These are phyloP conservation scores for Parazoanthus atlanticus DNA, from an alignment of 92 coral and sea anemone genomes.

Conservation along the genomic window DNA sequence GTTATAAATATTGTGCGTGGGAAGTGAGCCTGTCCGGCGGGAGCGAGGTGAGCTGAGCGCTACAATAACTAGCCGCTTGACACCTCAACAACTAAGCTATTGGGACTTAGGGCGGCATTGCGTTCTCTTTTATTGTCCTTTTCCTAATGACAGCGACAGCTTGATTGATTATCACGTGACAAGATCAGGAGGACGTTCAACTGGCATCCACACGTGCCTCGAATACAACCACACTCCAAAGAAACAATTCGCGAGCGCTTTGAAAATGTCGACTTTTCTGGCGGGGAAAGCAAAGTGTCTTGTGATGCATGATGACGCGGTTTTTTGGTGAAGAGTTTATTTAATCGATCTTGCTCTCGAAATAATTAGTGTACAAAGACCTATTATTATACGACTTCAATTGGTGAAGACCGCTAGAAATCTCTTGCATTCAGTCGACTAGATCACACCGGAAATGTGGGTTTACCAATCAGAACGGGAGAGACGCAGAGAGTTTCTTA, in stretches of 20 bases:
- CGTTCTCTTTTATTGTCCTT: constrained; percentile 84
- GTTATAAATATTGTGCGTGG: constrained; percentile 36
- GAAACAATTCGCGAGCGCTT: background rate
- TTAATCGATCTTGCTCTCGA: constrained; percentile 76
- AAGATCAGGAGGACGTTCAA: constrained; percentile 59
- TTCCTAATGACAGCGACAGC: constrained; percentile 98
- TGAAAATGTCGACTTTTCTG: constrained; percentile 12
- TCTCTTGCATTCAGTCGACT: constrained; percentile 44
- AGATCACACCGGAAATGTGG: constrained; percentile 64
- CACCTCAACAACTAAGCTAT: constrained; percentile 99
- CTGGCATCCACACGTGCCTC: constrained; percentile 71
- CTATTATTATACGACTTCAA: constrained; percentile 67
- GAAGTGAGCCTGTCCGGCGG: constrained; percentile 5
- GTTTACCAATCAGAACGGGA: constrained; percentile 59
- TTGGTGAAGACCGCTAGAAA: constrained; percentile 64
- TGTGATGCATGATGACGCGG: background rate
- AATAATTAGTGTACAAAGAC: constrained; percentile 91
- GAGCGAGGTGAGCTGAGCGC: constrained; percentile 22
- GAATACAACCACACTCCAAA: constrained; percentile 35
- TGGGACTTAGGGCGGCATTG: constrained; percentile 90
- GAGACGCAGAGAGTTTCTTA: constrained; percentile 40
- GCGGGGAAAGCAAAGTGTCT: background rate
- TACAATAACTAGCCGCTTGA: constrained; percentile 56
- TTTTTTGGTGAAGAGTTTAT: constrained; percentile 35
- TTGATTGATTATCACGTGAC: constrained; percentile 99